These are phyloP conservation scores for Melitaea cinxia DNA, from an alignment of 1,140 invertebrate genomes.

Conservation along the genomic window DNA sequence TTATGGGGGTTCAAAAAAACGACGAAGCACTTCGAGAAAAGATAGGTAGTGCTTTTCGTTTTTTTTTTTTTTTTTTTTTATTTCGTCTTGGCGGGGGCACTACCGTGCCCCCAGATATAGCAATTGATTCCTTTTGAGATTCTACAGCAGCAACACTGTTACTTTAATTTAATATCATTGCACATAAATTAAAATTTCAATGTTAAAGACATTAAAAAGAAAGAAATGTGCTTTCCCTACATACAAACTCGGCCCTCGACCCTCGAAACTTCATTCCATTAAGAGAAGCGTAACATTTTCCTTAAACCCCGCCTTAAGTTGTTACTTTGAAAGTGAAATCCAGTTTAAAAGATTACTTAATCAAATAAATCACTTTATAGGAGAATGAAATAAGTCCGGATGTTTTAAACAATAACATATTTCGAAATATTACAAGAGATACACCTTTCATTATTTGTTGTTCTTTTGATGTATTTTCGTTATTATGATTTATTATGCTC, in stretches of 20 bases:
- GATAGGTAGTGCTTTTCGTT: too few species aligned
- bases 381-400: background rate
- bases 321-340: conserved; percentile 23
- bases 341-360: conserved; percentile 19
- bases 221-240: conserved; percentile 11
- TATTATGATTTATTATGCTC: background rate
- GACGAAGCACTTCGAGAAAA: too few species aligned
- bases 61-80: too few species aligned
- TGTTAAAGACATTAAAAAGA: background rate
- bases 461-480: background rate
- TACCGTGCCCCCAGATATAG: too few species aligned
- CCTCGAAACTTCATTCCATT: conserved; percentile 27
- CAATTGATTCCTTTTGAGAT: too few species aligned
- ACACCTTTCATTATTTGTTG: background rate
- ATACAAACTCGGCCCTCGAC: conserved; percentile 17
- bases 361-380: conserved; percentile 23
- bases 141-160: too few species aligned
- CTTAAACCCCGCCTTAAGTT: conserved; percentile 25
- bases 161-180: background rate
- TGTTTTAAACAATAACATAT: background rate
- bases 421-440: background rate
- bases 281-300: conserved; percentile 12
- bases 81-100: too few species aligned
- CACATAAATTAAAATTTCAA: background rate
- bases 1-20: too few species aligned